phyloP scores from a whole-genome alignment of 1,140 invertebrate genomes.

The Triops cancriformis region DNA sequence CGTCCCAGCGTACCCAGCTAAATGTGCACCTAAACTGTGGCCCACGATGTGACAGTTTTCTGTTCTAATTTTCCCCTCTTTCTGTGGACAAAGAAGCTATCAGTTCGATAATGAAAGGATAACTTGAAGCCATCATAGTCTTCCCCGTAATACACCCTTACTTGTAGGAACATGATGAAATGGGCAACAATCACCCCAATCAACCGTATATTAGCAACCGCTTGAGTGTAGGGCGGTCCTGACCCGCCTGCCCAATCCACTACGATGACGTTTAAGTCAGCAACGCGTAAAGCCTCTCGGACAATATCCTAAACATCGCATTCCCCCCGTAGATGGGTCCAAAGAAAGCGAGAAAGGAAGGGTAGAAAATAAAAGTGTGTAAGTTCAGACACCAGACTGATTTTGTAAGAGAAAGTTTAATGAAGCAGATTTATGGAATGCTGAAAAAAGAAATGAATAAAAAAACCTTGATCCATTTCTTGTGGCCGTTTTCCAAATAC shows the following conservation, averaged over 20 bases:
- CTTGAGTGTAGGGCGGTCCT: conserved; percentile 77
- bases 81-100: conserved; percentile 33
- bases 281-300: conserved; percentile 53
- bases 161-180: conserved; percentile 48
- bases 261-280: conserved; percentile 62
- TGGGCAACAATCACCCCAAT: conserved; percentile 72
- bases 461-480: conserved; percentile 58
- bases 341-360: conserved; percentile 4
- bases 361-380: not conserved
- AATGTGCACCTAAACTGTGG: conserved; percentile 79
- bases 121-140: conserved; percentile 18
- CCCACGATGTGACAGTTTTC: conserved; percentile 67
- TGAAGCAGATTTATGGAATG: conserved; percentile 16
- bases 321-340: not conserved
- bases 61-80: conserved; percentile 42
- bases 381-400: not conserved
- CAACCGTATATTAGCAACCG: conserved; percentile 79
- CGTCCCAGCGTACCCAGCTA: conserved; percentile 74
- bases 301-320: conserved; percentile 45
- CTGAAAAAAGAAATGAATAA: too few relatives aligned
- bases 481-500: conserved; percentile 70
- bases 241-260: conserved; percentile 79
- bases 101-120: not conserved
- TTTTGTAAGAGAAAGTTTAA: conserved; percentile 8
- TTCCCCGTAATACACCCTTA: conserved; percentile 34